Evolutionary conservation across 2,113 vertebrate genomes (phyloP), one percentile per base, ranked within the genome.

Genomic region (Cygnus atratus): DNA sequence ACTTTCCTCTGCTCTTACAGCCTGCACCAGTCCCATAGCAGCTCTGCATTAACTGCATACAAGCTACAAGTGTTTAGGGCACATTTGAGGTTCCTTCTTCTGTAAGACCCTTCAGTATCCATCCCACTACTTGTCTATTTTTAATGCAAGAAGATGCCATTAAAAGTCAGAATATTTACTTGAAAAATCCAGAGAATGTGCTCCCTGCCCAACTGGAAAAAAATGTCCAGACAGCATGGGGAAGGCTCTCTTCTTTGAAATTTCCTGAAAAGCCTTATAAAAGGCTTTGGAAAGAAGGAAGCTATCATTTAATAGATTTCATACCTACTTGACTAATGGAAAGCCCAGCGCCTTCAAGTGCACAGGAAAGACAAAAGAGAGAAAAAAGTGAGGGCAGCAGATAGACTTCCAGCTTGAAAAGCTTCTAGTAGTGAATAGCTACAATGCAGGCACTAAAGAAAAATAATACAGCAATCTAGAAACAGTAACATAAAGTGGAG

Each of bases 1-100:
- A 19, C 22, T 50, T 19, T 78, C 39, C 35, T 55, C 58, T 41
- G 1, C 28, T 43, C 7, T 15, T 13, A 33, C 10, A 10, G 62
- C 21, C 14, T 44, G 1, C 2, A 2, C 37, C 31, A 28, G 0
- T 15, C 20, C 66, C 1, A 15, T 58, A 29, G 26, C 50, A 6
- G 22, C 52, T 41, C 59, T 12, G 52, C 15, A 0, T 5, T 5
- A 22, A 31, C 3, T 26, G 43, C n/a, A 8, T 43, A 2, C 29
- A 11, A 13, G 26, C 25, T 8, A 5, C 1, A 2, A 1, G 22
- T 7, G 3, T 43, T 61, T 6, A 7, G 24, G 25, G 28, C 16
- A 8, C 0, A 0, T 24, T 52, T 25, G 5, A 3, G 48, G 22
- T 8, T 16, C 31, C 29, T 61, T 33, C 58, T 67, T 41, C 70